Conservation (phyloP, 2,888 invertebrate species). For the Zhuqinia jingwanae region DNA sequence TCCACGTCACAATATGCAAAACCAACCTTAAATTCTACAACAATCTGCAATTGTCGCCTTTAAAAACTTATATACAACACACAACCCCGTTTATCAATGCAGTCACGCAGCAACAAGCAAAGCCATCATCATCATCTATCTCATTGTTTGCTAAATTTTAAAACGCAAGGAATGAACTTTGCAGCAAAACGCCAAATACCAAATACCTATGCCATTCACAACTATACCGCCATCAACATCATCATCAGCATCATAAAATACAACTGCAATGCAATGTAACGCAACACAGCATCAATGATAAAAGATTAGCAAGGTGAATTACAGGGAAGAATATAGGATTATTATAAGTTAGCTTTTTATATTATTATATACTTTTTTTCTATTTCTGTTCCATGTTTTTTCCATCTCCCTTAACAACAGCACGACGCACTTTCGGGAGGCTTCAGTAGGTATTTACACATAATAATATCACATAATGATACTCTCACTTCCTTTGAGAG, state of each 20-base stretch:
- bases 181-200: conserved; percentile 16
- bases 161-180: conserved; percentile 2
- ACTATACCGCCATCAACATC: no score
- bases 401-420: conserved; percentile 5
- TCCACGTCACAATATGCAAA: no score
- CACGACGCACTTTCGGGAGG: conserved; percentile 55
- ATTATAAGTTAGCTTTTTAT: conserved; percentile 16
- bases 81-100: no score
- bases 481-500: conserved; percentile 44
- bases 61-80: no score
- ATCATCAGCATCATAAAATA: no score
- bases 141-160: no score
- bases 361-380: not conserved
- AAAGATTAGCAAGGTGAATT: conserved; percentile 61
- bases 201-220: not conserved
- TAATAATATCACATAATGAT: not conserved
- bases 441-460: conserved; percentile 3
- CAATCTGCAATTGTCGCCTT: no score
- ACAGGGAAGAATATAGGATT: conserved; percentile 60
- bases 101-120: conserved; percentile 32
- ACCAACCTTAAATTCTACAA: no score
- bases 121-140: not conserved
- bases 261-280: not conserved
- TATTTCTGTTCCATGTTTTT: not conserved
- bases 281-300: conserved; percentile 47